Base-by-base conservation (phyloP, 2,888 invertebrate species). In the Graphium colonna region DNA sequence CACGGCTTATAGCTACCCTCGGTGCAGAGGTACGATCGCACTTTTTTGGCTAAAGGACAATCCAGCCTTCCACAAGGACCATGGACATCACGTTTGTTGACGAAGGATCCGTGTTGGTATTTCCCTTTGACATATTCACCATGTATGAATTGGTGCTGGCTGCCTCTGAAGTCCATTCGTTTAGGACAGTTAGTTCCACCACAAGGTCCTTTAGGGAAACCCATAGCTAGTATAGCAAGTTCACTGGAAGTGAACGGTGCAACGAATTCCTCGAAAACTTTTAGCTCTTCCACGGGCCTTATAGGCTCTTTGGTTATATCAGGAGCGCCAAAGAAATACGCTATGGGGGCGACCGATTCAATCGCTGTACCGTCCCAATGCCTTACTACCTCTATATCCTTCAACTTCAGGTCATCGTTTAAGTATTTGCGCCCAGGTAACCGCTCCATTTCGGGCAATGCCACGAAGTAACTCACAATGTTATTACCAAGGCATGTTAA, bases 201-300 rank as follows among this genome's bases (percentile, higher is more conserved):
- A 61, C 89, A 89, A 1, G 88, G 88, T 0, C 89, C 89, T 64
- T 87, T 89, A 1, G 89, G 89, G 51, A 89, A 89, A 40, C 89
- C 89, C 89, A 89, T 89, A 0, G 89, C 67, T n/a, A 89, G 68
- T 51, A 89, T 89, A 0, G 81, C 77, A 4, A 89, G 62, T 59
- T 89, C 89, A 49, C 82, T 83, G 1, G 60, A 41, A 18, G 87
- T 83, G 55, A 72, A 89, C 1, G 89, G 88, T 44, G 88, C 87
- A 1, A 79, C 77, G 58, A 71, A 89, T 0, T 87, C 86, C 56
- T 89, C 87, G 52, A 74, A 87, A 0, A 77, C 41, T 16, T 62
- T 69, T 0, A 67, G 68, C 43, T 82, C 82, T 52, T 77, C 77
- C 0, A 56, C 73, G 2, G 82, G 80, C 51, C 57, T 70, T 15